Base-by-base conservation (phyloP, 2,888 invertebrate species). In the Leuctra nigra region DNA sequence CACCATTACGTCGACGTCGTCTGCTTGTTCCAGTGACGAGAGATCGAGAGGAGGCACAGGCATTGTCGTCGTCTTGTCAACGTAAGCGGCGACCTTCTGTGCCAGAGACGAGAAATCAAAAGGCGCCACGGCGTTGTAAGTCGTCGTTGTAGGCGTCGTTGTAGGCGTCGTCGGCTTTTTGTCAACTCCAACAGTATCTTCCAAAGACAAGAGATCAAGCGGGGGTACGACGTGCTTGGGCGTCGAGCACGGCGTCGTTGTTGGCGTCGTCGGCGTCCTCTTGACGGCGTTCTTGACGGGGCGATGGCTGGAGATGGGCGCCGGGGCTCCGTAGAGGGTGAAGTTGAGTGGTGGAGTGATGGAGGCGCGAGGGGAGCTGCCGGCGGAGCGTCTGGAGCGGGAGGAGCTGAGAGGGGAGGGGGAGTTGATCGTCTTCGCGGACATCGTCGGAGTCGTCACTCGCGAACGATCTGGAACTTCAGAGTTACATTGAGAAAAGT, bases 241-340 rank as follows among this genome's bases (percentile, higher is more conserved):
- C n/a, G 22, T 20, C 44, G 44, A 41, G 41, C 16, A 11, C 9
- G 18, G 18, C 7, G 18, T 41, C 18, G n/a, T 7, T n/a, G 18
- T 14, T 9, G 9, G 14, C 16, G 35, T 29, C 3, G 50, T 14
- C 20, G 50, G 18, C 50, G 50, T 11, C 22, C 35, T 33, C 11
- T 18, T 2, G 14, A 29, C 29, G 16, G 29, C 14, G 9, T 25
- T 48, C n/a, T 50, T 50, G 35, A 11, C 11, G 35, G 35, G n/a
- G 20, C 50, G 50, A 22, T 52, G 56, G 3, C n/a, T n/a, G 22
- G 60, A 54, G 4, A 56, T 25, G 3, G 62, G 62, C 4, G 62
- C 62, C 7, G 62, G 62, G 13, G 61, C 56, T 2, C 62, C 62
- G 29, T 61, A 61, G 7, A 62, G 57, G 11, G 59, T 61, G 18